A percentile compares a stretch with the other conserved stretches of the same genome.
Evolutionary conservation across 2,113 vertebrate species (phyloP).

Genomic region (Xiphias gladius): DNA sequence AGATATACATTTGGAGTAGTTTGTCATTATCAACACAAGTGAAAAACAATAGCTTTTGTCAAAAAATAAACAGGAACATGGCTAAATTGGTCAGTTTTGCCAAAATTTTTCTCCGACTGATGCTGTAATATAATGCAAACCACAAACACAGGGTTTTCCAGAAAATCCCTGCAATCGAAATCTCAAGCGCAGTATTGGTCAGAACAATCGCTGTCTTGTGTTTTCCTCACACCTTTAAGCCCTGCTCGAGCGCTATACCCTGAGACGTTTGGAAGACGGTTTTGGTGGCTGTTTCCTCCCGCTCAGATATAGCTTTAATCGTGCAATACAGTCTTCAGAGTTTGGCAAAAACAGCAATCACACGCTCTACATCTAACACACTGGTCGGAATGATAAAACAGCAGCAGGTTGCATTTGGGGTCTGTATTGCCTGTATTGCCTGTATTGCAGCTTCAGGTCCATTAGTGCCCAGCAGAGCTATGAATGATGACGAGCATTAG

Average conservation of each 20-base stretch:
- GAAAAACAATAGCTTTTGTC: background rate
- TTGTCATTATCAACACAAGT: background rate
- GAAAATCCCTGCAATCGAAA: no score
- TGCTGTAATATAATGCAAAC: background rate
- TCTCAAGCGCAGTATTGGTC: no score
- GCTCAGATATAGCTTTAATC: background rate
- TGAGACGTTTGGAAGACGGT: background rate
- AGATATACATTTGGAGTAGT: background rate
- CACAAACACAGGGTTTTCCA: background rate
- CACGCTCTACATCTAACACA: background rate
- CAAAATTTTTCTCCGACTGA: background rate
- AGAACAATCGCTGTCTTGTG: no score
- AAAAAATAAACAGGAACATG: background rate
- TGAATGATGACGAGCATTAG: constrained; percentile 65
- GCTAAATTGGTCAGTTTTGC: background rate
- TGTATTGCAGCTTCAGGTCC: constrained; percentile 40
- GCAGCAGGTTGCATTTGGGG: constrained; percentile 9
- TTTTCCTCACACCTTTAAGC: background rate
- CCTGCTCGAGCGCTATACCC: background rate
- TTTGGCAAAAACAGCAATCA: no score
- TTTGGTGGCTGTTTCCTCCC: background rate
- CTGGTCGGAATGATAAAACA: background rate
- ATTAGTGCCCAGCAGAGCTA: constrained; percentile 54
- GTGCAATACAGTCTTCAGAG: background rate
- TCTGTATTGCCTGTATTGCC: background rate